A percentile compares a stretch with the other conserved stretches of the same genome.
Evolutionary conservation across 2,888 invertebrate species (phyloP).

Genomic region (Zaprionus lineosus): DNA sequence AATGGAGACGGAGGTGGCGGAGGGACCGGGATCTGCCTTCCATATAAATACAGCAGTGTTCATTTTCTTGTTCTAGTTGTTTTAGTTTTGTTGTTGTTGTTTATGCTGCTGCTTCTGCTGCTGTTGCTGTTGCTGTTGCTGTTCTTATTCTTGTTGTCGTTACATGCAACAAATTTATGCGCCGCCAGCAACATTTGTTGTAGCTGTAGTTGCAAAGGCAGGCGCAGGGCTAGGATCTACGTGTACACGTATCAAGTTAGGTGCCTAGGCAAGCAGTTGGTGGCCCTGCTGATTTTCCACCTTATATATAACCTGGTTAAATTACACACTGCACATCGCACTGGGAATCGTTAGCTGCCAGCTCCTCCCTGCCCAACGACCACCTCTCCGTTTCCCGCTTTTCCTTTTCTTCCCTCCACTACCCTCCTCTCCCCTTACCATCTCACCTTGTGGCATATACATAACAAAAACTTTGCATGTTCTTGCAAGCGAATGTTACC

Average conservation of each 20-base stretch:
- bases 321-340: slow-evolving; percentile 45
- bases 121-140: too few relatives aligned
- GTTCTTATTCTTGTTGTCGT: slow-evolving; percentile 34
- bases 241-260: neutral
- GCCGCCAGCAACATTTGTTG: slow-evolving; percentile 42
- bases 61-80: too few relatives aligned
- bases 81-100: too few relatives aligned
- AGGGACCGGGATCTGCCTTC: too few relatives aligned
- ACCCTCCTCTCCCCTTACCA: too few relatives aligned
- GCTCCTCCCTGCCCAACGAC: slow-evolving; percentile 12
- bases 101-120: too few relatives aligned
- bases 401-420: too few relatives aligned
- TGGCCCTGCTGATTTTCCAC: slow-evolving; percentile 58
- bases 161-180: slow-evolving; percentile 68
- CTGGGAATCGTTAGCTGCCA: slow-evolving; percentile 35
- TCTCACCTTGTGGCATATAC: too few relatives aligned
- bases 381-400: too few relatives aligned
- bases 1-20: neutral
- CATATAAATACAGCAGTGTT: too few relatives aligned
- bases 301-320: slow-evolving; percentile 52
- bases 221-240: slow-evolving; percentile 8
- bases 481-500: slow-evolving; percentile 39
- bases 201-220: slow-evolving; percentile 1
- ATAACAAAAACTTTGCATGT: slow-evolving; percentile 51
- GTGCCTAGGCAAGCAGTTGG: slow-evolving; percentile 12